phyloP scores from a whole-genome alignment of 2,888 invertebrate species.

The Patella caerulea region DNA sequence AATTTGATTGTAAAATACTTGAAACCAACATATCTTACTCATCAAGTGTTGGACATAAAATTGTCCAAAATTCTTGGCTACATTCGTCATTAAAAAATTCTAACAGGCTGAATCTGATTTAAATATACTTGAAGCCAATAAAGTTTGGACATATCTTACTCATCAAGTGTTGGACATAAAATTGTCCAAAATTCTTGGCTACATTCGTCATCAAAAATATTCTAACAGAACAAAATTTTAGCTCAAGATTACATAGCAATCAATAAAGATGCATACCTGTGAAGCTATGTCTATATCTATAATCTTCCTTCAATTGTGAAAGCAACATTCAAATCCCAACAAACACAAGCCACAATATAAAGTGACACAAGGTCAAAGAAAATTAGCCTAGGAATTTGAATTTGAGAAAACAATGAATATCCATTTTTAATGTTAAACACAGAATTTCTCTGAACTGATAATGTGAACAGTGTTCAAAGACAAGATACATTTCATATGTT shows the following conservation, averaged over 20 bases:
- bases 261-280: not conserved
- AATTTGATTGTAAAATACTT: no score
- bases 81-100: not conserved
- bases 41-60: not conserved
- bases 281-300: not conserved
- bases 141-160: not conserved
- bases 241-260: no score
- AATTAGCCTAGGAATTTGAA: not conserved
- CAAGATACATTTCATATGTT: slow-evolving; percentile 6
- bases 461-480: slow-evolving; percentile 6
- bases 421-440: slow-evolving; percentile 3
- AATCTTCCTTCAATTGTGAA: slow-evolving; percentile 6
- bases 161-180: not conserved
- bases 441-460: slow-evolving; percentile 3
- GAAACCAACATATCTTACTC: not conserved
- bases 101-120: not conserved
- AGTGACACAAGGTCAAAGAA: not conserved
- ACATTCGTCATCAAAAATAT: no score
- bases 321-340: not conserved
- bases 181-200: not conserved
- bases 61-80: not conserved
- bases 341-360: slow-evolving; percentile 6
- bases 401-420: slow-evolving; percentile 1
- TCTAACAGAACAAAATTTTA: no score
- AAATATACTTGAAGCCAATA: not conserved